Evolutionary conservation across 2,888 invertebrate species (phyloP).

Genomic region (Slavum lentiscoides): DNA sequence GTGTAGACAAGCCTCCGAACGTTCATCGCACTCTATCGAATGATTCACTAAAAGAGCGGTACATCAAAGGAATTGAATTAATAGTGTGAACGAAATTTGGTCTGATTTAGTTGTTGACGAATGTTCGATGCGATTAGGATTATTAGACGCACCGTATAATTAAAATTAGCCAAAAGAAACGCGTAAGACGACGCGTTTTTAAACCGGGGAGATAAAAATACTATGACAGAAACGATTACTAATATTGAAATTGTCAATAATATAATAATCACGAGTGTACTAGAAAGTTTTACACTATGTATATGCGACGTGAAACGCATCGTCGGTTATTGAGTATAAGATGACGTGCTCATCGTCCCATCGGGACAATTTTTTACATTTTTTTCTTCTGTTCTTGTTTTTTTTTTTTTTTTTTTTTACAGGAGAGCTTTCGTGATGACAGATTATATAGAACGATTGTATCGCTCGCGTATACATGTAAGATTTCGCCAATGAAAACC

Average conservation of each 20-base stretch:
- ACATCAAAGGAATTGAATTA: no score
- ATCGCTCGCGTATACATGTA: not conserved
- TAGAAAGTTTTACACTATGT: constrained; percentile 10
- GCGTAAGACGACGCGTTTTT: constrained; percentile 18
- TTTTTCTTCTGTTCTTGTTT: not conserved
- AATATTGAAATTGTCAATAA: constrained; percentile 43
- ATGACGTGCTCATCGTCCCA: not conserved
- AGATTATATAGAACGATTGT: constrained; percentile 3
- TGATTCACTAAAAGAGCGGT: no score
- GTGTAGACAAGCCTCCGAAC: no score
- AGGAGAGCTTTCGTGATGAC: not conserved
- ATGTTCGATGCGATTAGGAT: no score
- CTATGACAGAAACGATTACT: constrained; percentile 30
- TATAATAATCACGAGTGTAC: not conserved
- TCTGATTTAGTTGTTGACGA: no score
- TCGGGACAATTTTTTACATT: not conserved
- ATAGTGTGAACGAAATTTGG: no score
- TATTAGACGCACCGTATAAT: no score
- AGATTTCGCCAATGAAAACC: not conserved
- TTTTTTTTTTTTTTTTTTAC: not conserved
- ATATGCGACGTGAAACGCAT: constrained; percentile 32
- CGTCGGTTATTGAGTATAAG: not conserved
- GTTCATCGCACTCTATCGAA: no score
- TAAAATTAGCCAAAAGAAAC: not conserved
- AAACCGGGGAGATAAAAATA: not conserved